A percentile compares a stretch with the other conserved stretches of the same genome.
Evolutionary conservation across 2,888 invertebrate species (phyloP).

Genomic region (Drosophila barbarae): DNA sequence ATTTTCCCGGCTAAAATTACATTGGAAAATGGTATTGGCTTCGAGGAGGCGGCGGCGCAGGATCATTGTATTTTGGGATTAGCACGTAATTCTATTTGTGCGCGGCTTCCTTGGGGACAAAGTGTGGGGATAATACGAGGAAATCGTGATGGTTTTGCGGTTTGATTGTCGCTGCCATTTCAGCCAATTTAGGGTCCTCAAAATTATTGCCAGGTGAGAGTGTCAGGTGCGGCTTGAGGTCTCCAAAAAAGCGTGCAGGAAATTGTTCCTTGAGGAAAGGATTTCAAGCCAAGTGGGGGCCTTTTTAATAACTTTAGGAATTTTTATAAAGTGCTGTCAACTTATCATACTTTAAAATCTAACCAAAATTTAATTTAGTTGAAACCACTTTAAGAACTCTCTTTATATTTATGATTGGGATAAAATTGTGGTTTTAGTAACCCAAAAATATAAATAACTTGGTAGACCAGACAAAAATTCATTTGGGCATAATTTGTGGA

Average conservation of each 20-base stretch:
- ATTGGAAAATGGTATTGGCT: constrained; percentile 19
- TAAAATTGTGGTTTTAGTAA: not conserved
- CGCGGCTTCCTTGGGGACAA: not conserved
- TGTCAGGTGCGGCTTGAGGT: not conserved
- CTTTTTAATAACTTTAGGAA: not conserved
- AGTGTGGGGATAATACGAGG: constrained; percentile 5
- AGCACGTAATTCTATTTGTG: constrained; percentile 51
- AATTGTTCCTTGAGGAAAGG: not conserved
- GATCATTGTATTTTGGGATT: constrained; percentile 50
- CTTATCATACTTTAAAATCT: not conserved
- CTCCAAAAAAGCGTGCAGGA: not conserved
- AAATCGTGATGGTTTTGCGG: constrained; percentile 38
- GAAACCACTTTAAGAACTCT: too few relatives aligned
- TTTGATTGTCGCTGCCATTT: constrained; percentile 33
- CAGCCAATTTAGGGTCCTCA: constrained; percentile 12
- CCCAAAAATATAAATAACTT: constrained; percentile 1
- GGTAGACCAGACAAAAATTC: not conserved
- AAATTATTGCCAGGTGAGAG: constrained; percentile 13
- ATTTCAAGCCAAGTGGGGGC: too few relatives aligned
- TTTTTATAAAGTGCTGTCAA: not conserved
- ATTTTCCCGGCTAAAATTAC: constrained; percentile 33
- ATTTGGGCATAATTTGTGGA: constrained; percentile 16
- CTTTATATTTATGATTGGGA: not conserved
- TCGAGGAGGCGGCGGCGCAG: constrained; percentile 4
- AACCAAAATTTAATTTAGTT: not conserved